These are phyloP conservation scores for Aramus guarauna DNA, from an alignment of 2,113 vertebrate species.

Conservation along the genomic window DNA sequence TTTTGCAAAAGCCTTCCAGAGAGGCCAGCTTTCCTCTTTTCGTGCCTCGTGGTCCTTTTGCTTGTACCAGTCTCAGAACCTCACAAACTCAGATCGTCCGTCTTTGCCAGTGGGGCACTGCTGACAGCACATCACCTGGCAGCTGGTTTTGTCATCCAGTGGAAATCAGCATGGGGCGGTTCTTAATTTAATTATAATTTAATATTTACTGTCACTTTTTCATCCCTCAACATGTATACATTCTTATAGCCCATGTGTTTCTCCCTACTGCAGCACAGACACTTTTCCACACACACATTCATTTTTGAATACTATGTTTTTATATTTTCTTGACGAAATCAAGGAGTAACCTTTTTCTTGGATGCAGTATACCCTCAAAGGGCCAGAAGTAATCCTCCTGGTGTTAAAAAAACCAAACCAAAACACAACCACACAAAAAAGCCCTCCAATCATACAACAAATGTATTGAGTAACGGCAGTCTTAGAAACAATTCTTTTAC, in stretches of 20 bases:
- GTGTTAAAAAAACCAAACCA: background rate
- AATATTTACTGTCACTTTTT: background rate
- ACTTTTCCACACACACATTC: background rate
- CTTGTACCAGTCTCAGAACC: background rate
- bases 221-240: background rate
- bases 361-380: background rate
- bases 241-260: background rate
- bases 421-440: no score
- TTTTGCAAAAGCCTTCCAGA: background rate
- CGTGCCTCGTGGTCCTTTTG: background rate
- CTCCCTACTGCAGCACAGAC: background rate
- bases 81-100: fast-evolving
- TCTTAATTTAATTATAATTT: background rate
- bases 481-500: background rate
- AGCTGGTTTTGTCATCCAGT: background rate
- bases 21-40: background rate
- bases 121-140: background rate
- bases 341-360: background rate
- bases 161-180: background rate
- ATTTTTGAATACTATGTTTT: background rate
- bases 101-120: background rate
- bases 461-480: background rate
- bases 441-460: background rate
- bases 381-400: background rate
- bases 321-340: background rate